Evolutionary conservation across 2,888 invertebrate species (phyloP).

Genomic region (Meliscaeva auricollis): DNA sequence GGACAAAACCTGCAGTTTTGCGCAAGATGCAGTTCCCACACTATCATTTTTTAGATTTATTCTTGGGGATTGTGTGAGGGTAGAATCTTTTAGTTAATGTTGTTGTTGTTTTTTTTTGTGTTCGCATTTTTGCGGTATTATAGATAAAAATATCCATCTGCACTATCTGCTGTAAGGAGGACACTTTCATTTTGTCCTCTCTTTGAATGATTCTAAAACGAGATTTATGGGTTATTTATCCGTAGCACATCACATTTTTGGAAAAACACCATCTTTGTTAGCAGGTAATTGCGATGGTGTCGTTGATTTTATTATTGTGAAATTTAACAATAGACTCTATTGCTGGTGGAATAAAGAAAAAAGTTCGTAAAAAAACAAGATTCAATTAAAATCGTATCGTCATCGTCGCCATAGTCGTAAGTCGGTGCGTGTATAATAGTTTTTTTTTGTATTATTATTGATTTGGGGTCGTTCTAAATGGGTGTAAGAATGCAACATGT

Average conservation of each 20-base stretch:
- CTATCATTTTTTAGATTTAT: conserved; percentile 12
- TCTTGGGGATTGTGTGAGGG: conserved; percentile 42
- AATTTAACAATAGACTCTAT: conserved; percentile 40
- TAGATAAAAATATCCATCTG: conserved; percentile 57
- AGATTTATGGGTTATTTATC: conserved; percentile 74
- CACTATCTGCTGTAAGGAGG: conserved; percentile 42
- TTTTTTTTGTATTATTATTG: not conserved
- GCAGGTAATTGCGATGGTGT: conserved; percentile 66
- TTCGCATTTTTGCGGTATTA: conserved; percentile 67
- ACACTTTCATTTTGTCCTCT: conserved; percentile 61
- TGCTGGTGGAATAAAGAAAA: conserved; percentile 62
- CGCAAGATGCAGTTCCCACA: conserved; percentile 76
- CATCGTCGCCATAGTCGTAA: conserved; percentile 24
- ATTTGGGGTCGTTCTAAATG: conserved; percentile 20
- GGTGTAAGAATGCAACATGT: conserved; percentile 32
- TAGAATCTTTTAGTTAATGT: not conserved
- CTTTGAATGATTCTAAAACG: conserved; percentile 46
- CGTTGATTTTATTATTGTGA: conserved; percentile 29
- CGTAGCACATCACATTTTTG: conserved; percentile 7
- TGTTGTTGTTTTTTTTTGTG: conserved; percentile 26
- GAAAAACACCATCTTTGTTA: conserved; percentile 37
- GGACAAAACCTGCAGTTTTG: conserved; percentile 64
- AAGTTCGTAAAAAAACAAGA: conserved; percentile 57
- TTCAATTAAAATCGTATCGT: conserved; percentile 72
- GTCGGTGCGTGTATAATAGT: conserved; percentile 28